These are phyloP conservation scores for Zygaena filipendulae DNA, from an alignment of 2,888 invertebrate species.

Conservation along the genomic window DNA sequence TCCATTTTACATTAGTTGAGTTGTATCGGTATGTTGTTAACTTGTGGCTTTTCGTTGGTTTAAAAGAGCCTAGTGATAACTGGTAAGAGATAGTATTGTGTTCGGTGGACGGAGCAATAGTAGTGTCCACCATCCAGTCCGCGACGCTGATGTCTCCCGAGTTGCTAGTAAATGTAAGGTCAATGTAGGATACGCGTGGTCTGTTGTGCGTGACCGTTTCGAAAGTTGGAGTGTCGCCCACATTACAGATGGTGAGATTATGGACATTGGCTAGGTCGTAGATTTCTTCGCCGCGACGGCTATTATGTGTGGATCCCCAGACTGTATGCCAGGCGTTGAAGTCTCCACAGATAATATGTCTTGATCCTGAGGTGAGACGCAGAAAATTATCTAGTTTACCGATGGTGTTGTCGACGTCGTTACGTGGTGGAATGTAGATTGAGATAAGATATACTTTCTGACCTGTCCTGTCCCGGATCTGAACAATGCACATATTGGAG, in stretches of 20 bases:
- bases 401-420: conserved; percentile 4
- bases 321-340: conserved; percentile 18
- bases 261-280: conserved; percentile 3
- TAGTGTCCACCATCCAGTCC: conserved; percentile 11
- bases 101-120: conserved; percentile 7
- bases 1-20: conserved; percentile 5
- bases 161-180: conserved; percentile 8
- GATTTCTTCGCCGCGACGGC: conserved; percentile 8
- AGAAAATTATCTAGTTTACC: conserved; percentile 7
- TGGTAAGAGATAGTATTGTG: conserved; percentile 12
- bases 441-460: conserved; percentile 3
- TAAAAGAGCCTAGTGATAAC: not conserved
- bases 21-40: conserved; percentile 11
- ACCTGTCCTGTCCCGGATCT: not conserved
- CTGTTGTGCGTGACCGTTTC: conserved; percentile 6
- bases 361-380: not conserved
- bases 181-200: conserved; percentile 8
- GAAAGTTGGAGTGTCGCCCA: conserved; percentile 9
- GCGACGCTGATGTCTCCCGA: not conserved
- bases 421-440: conserved; percentile 14
- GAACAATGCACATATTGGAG: conserved; percentile 7
- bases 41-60: not conserved
- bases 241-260: conserved; percentile 11
- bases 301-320: conserved; percentile 15
- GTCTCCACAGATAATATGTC: conserved; percentile 16